These are phyloP conservation scores for Hesperia comma DNA, from an alignment of 2,888 invertebrate species.

Conservation along the genomic window DNA sequence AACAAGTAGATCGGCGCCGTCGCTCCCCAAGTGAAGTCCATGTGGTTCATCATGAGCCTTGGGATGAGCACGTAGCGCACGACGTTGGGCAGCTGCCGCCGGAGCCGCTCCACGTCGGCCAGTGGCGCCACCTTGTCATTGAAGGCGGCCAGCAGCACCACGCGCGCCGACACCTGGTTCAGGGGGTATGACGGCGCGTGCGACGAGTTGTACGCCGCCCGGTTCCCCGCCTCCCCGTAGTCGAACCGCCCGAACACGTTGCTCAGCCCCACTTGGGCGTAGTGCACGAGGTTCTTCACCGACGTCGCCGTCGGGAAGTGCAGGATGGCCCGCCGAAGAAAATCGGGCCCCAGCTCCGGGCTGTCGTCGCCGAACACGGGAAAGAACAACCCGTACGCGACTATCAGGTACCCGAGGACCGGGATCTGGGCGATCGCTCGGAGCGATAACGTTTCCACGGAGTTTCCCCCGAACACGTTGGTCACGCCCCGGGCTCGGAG, in stretches of 20 bases:
- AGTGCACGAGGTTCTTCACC: constrained; percentile 52
- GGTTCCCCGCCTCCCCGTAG: constrained; percentile 50
- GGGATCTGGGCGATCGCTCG: constrained; percentile 38
- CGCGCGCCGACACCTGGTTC: constrained; percentile 50
- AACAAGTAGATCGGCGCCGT: constrained; percentile 20
- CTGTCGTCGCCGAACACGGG: constrained; percentile 41
- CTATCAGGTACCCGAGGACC: constrained; percentile 39
- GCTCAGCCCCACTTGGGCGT: constrained; percentile 46
- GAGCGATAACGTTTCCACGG: constrained; percentile 28
- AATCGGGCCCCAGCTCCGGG: constrained; percentile 47
- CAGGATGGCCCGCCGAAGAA: constrained; percentile 32
- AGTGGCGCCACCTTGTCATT: constrained; percentile 54
- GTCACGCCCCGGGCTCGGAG: constrained; percentile 2
- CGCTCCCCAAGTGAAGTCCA: constrained; percentile 49
- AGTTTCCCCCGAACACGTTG: constrained; percentile 21
- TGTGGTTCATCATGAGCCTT: constrained; percentile 47
- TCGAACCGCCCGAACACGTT: constrained; percentile 53
- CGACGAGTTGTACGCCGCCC: constrained; percentile 46
- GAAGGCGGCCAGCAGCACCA: constrained; percentile 48
- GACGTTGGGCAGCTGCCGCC: constrained; percentile 50
- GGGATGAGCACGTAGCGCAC: constrained; percentile 12
- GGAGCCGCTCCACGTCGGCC: constrained; percentile 48
- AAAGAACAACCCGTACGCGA: constrained; percentile 32
- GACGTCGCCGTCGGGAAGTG: constrained; percentile 50
- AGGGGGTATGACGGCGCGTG: constrained; percentile 55